Percentiles rank a stretch among this genome's conserved stretches.
These are phyloP conservation scores for Alexandromys fortis DNA, from an alignment of 2,113 vertebrate species.

Conservation along the genomic window DNA sequence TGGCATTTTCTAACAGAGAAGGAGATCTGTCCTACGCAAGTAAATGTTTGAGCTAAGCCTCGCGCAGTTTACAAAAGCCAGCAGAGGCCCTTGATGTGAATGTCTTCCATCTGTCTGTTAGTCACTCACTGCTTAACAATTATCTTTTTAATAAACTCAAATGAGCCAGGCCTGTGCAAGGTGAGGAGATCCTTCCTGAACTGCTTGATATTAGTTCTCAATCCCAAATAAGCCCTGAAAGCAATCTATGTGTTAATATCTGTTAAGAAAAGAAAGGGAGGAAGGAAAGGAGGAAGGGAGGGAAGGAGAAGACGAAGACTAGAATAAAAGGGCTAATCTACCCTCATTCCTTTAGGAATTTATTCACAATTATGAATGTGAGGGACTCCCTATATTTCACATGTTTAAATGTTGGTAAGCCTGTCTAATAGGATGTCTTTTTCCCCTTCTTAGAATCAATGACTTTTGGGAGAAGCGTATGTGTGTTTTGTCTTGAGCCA, in stretches of 20 bases:
- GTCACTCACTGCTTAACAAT: neutral
- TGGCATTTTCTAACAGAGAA: slow-evolving; percentile 1
- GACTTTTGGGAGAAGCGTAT: neutral
- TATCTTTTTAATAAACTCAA: neutral
- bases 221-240: neutral
- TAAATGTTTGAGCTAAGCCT: neutral
- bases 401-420: neutral
- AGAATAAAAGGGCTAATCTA: neutral
- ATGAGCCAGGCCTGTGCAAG: no score
- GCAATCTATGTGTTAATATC: neutral
- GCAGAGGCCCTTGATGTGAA: neutral
- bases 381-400: neutral
- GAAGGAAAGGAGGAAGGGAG: neutral
- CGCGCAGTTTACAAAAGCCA: neutral
- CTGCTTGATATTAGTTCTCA: neutral
- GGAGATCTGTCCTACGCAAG: neutral
- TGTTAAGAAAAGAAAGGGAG: neutral
- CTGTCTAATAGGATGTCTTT: neutral
- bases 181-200: neutral
- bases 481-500: neutral
- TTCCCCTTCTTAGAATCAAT: neutral
- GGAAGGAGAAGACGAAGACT: neutral
- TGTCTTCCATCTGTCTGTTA: neutral
- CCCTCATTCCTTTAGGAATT: neutral
- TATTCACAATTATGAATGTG: neutral